These are phyloP conservation scores for Chromoteleia sp. DNA, from an alignment of 2,888 invertebrate species.

Conservation along the genomic window DNA sequence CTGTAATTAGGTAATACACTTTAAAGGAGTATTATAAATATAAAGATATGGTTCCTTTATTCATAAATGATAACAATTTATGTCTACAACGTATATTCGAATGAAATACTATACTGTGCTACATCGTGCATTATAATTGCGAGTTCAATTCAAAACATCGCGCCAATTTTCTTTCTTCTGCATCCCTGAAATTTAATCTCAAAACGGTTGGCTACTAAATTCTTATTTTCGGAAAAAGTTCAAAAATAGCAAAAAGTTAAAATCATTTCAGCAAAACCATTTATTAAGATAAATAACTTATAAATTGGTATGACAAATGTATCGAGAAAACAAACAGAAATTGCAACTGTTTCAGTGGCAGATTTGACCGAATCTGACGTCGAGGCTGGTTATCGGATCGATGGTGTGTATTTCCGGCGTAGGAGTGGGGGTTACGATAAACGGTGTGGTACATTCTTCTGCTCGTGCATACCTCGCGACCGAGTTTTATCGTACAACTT, in stretches of 20 bases:
- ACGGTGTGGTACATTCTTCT: slow-evolving; percentile 37
- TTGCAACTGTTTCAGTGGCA: too few species aligned
- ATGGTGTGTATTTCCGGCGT: slow-evolving; percentile 29
- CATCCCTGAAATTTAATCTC: slow-evolving; percentile 5
- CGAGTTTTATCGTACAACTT: slow-evolving; percentile 5
- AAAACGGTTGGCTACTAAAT: background rate
- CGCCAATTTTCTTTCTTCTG: background rate
- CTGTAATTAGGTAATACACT: too few species aligned
- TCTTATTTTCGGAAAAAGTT: background rate
- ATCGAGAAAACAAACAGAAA: background rate
- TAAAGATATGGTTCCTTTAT: too few species aligned
- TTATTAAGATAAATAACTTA: background rate
- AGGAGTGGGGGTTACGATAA: slow-evolving; percentile 17
- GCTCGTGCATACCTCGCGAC: slow-evolving; percentile 22
- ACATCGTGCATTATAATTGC: too few species aligned
- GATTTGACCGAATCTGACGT: too few species aligned
- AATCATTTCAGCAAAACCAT: background rate
- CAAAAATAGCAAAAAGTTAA: too few species aligned
- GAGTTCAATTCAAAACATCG: slow-evolving; percentile 2
- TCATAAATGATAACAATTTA: too few species aligned
- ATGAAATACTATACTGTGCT: too few species aligned
- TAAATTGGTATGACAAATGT: background rate
- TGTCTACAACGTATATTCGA: too few species aligned
- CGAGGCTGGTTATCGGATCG: slow-evolving; percentile 3
- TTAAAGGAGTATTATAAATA: too few species aligned